Percentiles rank a stretch among this genome's conserved stretches.
Evolutionary conservation across 1,140 invertebrate genomes (phyloP).

Genomic region (Mycetomoellerius zeteki): DNA sequence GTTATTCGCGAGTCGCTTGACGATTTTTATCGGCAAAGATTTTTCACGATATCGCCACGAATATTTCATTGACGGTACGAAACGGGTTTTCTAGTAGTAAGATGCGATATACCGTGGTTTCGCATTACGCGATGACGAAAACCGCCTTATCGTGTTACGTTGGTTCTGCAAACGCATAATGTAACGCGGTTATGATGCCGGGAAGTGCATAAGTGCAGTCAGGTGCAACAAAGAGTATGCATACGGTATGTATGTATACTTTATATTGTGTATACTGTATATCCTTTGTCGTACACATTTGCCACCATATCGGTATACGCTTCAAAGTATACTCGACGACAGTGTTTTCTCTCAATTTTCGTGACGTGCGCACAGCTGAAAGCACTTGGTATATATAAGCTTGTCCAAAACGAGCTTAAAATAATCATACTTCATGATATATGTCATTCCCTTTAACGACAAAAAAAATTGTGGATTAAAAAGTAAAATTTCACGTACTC

Average conservation of each 20-base stretch:
- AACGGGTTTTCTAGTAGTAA: neutral
- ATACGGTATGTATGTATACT: conserved; percentile 28
- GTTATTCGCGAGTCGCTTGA: conserved; percentile 15
- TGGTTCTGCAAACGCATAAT: conserved; percentile 50
- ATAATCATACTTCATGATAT: conserved; percentile 33
- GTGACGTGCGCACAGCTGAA: conserved; percentile 22
- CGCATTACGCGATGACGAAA: conserved; percentile 51
- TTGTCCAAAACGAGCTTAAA: conserved; percentile 36
- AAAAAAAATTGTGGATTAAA: neutral
- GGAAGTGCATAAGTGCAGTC: conserved; percentile 64
- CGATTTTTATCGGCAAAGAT: conserved; percentile 22
- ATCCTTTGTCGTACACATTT: conserved; percentile 56
- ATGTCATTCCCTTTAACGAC: conserved; percentile 14
- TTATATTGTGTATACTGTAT: conserved; percentile 38
- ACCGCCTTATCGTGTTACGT: conserved; percentile 50
- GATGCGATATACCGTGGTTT: conserved; percentile 15
- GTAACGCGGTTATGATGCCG: conserved; percentile 54
- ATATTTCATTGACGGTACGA: neutral
- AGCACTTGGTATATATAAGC: conserved; percentile 19
- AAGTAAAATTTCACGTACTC: neutral
- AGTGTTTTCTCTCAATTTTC: conserved; percentile 62
- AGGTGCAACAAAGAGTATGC: conserved; percentile 60
- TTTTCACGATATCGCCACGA: neutral
- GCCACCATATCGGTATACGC: conserved; percentile 50
- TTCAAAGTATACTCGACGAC: conserved; percentile 27